Conservation (phyloP, 1,140 invertebrate species). For the Procambarus virginalis region DNA sequence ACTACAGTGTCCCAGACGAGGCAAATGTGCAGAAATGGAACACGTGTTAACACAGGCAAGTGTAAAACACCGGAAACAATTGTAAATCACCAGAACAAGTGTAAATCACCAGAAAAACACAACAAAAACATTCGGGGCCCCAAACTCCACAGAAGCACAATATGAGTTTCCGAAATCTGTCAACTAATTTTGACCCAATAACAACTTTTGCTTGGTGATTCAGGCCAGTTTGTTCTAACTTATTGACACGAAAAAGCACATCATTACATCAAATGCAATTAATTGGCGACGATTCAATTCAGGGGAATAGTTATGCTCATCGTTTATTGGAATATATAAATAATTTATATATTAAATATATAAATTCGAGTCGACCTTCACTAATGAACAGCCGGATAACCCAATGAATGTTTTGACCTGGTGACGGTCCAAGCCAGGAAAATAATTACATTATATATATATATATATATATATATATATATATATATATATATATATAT, state of each 20-base stretch:
- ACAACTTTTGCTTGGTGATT: neutral
- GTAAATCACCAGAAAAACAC: too few species aligned
- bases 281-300: neutral
- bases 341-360: neutral
- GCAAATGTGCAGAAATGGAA: too few species aligned
- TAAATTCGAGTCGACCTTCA: neutral
- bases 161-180: neutral
- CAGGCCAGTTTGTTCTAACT: neutral
- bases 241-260: neutral
- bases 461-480: too few species aligned
- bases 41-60: too few species aligned
- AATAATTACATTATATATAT: neutral
- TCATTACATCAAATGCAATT: constrained; percentile 13
- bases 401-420: neutral
- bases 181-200: neutral
- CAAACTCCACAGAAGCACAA: neutral
- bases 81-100: too few species aligned
- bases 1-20: too few species aligned
- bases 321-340: neutral
- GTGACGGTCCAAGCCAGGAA: neutral
- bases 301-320: neutral
- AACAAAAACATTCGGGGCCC: too few species aligned
- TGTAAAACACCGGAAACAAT: too few species aligned
- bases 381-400: neutral
- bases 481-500: too few species aligned